These are phyloP conservation scores for Glyptemys insculpta DNA, from an alignment of 2,797 vertebrate species.

Conservation along the genomic window DNA sequence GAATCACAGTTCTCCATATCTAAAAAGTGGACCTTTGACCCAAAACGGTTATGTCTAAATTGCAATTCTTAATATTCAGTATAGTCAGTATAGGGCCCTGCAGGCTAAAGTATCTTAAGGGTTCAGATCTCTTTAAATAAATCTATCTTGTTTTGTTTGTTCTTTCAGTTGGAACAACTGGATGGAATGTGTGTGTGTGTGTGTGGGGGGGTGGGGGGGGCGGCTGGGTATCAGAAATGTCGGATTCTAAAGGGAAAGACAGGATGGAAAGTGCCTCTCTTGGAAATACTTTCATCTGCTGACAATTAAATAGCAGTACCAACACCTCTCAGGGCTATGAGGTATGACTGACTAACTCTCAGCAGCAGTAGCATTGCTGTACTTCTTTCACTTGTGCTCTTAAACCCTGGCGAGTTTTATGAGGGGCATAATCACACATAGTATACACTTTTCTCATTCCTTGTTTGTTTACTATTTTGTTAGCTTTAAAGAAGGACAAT, in stretches of 20 bases:
- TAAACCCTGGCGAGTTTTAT: conserved; percentile 49
- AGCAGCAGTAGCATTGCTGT: neutral
- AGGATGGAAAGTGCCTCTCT: conserved; percentile 4
- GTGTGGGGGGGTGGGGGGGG: fast-evolving
- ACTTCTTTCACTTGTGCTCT: conserved; percentile 46
- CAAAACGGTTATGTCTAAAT: conserved; percentile 27
- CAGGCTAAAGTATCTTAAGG: neutral
- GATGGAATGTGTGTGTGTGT: neutral
- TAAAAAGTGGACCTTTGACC: conserved; percentile 39
- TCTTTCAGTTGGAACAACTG: neutral
- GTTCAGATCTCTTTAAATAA: neutral
- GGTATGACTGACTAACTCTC: conserved; percentile 41
- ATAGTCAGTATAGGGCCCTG: neutral
- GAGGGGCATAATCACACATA: conserved; percentile 34
- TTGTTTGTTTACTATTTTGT: conserved; percentile 16
- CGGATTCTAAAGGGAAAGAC: conserved; percentile 41
- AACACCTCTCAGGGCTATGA: conserved; percentile 56
- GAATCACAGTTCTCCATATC: conserved; percentile 59
- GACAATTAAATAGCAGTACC: conserved; percentile 43
- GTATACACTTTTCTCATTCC: conserved; percentile 6
- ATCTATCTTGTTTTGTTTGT: fast-evolving
- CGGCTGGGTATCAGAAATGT: neutral
- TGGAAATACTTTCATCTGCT: conserved; percentile 61
- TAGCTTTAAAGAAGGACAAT: neutral
- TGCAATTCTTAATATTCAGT: neutral